These are phyloP conservation scores for Agrypnia vestita DNA, from an alignment of 1,140 invertebrate genomes.

Conservation along the genomic window DNA sequence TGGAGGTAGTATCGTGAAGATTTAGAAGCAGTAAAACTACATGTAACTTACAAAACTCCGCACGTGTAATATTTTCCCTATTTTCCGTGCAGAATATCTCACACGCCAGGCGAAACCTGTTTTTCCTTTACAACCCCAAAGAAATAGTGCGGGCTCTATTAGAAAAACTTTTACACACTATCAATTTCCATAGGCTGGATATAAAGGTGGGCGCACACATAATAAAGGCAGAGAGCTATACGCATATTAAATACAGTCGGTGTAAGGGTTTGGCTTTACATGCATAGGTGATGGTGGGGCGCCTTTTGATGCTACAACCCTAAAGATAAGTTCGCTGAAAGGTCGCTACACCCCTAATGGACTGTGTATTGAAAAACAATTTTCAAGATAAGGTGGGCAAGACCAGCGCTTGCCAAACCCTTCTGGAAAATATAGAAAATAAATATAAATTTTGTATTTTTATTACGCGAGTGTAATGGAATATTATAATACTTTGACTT, in stretches of 20 bases:
- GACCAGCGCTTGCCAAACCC: not conserved
- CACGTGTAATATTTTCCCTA: no score
- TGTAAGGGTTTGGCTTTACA: slow-evolving; percentile 29
- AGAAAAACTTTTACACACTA: not conserved
- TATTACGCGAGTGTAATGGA: no score
- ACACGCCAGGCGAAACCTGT: no score
- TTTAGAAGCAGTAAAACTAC: no score
- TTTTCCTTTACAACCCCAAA: no score
- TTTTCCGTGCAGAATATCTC: no score
- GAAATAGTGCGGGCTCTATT: no score
- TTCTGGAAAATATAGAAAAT: not conserved
- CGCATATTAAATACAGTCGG: slow-evolving; percentile 8
- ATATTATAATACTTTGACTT: no score
- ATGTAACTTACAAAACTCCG: no score
- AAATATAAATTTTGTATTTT: no score
- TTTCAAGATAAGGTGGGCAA: not conserved
- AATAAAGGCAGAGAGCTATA: slow-evolving; percentile 14
- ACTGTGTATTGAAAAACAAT: slow-evolving; percentile 20
- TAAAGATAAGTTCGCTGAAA: slow-evolving; percentile 18
- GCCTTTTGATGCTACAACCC: slow-evolving; percentile 18
- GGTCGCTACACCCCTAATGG: slow-evolving; percentile 8
- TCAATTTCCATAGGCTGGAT: slow-evolving; percentile 6
- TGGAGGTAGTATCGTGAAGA: no score
- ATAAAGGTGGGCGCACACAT: not conserved
- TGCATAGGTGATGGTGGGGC: slow-evolving; percentile 4